Percentiles rank a stretch among this genome's conserved stretches.
phyloP scores from a whole-genome alignment of 2,113 vertebrate genomes.

The Platysternon megacephalum region DNA sequence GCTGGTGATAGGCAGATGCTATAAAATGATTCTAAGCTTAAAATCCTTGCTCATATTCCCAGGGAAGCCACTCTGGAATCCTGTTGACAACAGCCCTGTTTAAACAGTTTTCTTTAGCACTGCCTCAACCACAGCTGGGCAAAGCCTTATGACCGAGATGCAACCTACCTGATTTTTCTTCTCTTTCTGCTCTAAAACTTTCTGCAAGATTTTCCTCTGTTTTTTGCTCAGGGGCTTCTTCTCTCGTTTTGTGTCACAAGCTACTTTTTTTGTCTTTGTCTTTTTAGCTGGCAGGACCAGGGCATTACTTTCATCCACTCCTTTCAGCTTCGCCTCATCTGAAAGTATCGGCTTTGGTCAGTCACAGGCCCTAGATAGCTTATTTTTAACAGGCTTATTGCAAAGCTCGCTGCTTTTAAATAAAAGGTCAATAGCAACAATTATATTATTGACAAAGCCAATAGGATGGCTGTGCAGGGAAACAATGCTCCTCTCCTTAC shows the following conservation, averaged over 20 bases:
- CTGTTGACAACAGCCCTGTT: accelerated
- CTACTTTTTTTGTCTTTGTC: conserved; percentile 78
- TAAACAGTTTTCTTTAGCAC: neutral
- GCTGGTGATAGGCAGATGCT: too few relatives aligned
- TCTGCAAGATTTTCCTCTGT: conserved; percentile 89
- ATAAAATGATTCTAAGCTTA: neutral
- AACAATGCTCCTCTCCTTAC: neutral
- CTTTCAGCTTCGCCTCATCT: conserved; percentile 85
- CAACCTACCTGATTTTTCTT: conserved; percentile 88
- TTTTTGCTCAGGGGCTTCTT: conserved; percentile 91
- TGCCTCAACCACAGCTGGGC: accelerated
- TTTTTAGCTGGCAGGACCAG: conserved; percentile 88
- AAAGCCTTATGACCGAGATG: accelerated
- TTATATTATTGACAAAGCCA: too few relatives aligned
- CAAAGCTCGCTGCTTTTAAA: neutral
- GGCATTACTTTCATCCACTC: conserved; percentile 89
- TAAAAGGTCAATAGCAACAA: neutral
- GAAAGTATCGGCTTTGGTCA: neutral
- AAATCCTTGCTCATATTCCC: neutral
- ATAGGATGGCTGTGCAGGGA: neutral
- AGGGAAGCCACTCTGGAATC: neutral
- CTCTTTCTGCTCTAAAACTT: conserved; percentile 91
- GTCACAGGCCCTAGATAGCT: accelerated
- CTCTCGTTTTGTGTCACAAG: neutral
- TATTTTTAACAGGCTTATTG: neutral